Percentiles rank a stretch among this genome's conserved stretches.
phyloP scores from a whole-genome alignment of 2,113 vertebrate genomes.

The Tonatia bakeri region DNA sequence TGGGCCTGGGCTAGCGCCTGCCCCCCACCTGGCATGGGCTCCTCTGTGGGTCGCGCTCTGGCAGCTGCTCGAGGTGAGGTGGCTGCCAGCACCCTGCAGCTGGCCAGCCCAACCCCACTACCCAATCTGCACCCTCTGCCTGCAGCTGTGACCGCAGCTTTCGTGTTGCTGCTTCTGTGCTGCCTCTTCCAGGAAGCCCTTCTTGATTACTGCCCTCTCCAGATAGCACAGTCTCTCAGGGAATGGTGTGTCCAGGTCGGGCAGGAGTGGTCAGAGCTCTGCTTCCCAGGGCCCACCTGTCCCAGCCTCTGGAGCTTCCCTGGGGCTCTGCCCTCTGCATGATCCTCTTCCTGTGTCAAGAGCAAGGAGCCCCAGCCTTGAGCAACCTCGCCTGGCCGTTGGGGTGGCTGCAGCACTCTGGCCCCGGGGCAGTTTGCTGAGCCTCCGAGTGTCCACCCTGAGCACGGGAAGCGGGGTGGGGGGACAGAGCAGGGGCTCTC shows the following conservation, averaged over 20 bases:
- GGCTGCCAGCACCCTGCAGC: not conserved
- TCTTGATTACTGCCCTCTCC: not conserved
- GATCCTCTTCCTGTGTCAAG: not conserved
- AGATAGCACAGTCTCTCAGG: not conserved
- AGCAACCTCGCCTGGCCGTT: not conserved
- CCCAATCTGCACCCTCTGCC: not conserved
- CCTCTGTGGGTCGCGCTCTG: not conserved
- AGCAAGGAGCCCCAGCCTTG: not conserved
- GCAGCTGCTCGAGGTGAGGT: not conserved
- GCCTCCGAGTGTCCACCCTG: too few species aligned
- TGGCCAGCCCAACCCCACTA: fast-evolving
- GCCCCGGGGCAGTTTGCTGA: too few species aligned
- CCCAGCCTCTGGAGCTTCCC: not conserved
- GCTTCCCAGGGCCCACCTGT: not conserved
- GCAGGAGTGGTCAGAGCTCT: not conserved
- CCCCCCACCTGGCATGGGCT: not conserved
- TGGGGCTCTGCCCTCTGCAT: too few species aligned
- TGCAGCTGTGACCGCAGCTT: not conserved
- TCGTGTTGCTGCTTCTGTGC: fast-evolving
- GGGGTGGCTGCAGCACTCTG: not conserved
- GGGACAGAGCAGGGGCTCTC: not conserved
- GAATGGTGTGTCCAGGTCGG: too few species aligned
- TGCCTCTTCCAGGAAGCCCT: not conserved
- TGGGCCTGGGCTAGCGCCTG: not conserved
- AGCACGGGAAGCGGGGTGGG: too few species aligned